Evolutionary conservation across 2,888 invertebrate species (phyloP).

Genomic region (Leptinotarsa juncta): DNA sequence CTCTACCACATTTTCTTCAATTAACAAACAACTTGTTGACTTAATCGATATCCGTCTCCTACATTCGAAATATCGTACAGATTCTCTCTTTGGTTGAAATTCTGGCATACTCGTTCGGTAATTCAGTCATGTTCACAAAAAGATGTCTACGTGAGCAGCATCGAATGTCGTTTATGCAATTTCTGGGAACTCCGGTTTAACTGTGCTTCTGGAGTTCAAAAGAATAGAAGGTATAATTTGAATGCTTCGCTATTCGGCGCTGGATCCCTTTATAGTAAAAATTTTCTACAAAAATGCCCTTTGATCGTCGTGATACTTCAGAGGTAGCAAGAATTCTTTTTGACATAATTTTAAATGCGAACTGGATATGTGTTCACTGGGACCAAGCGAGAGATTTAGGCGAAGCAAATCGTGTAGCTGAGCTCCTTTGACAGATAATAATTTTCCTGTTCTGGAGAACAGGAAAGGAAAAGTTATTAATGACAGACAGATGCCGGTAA

Average conservation of each 20-base stretch:
- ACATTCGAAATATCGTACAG: background rate
- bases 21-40: background rate
- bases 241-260: background rate
- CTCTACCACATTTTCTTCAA: too few species aligned
- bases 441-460: background rate
- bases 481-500: background rate
- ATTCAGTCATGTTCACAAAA: background rate
- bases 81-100: background rate
- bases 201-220: slow-evolving; percentile 7
- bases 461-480: background rate
- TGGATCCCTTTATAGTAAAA: slow-evolving; percentile 3
- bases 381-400: background rate
- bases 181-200: slow-evolving; percentile 6
- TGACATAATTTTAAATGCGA: slow-evolving; percentile 1
- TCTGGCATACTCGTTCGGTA: background rate
- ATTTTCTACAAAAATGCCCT: background rate
- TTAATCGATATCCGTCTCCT: background rate
- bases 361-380: background rate
- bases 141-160: slow-evolving; percentile 9
- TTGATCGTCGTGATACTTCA: slow-evolving; percentile 6
- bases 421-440: slow-evolving; percentile 3
- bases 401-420: background rate
- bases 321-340: slow-evolving; percentile 12
- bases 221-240: slow-evolving; percentile 11
- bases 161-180: slow-evolving; percentile 8